phyloP scores from a whole-genome alignment of 2,888 invertebrate genomes.

The Eupithecia exiguata region DNA sequence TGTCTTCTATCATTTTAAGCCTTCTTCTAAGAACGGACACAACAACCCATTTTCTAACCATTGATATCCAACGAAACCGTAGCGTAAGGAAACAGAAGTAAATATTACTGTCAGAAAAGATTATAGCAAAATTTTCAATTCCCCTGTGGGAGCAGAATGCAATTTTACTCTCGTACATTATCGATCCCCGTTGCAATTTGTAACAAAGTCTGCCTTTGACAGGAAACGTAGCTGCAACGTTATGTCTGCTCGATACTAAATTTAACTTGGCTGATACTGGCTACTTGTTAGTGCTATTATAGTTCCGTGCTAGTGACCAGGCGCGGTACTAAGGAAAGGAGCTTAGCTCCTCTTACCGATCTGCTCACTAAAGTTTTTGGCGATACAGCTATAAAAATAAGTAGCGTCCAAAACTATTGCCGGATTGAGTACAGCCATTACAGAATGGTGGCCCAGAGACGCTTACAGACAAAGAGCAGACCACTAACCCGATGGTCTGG shows the following conservation, averaged over 20 bases:
- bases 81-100: background rate
- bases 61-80: background rate
- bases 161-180: background rate
- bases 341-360: background rate
- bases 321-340: background rate
- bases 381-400: background rate
- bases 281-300: background rate
- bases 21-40: background rate
- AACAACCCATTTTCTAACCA: background rate
- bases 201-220: conserved; percentile 37
- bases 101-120: background rate
- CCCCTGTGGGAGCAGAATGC: background rate
- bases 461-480: background rate
- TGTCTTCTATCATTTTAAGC: background rate
- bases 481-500: background rate
- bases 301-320: background rate
- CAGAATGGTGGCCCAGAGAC: background rate
- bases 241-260: conserved; percentile 7
- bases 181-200: conserved; percentile 12
- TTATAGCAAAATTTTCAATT: background rate
- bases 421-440: background rate
- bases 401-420: background rate
- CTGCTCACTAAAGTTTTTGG: background rate
- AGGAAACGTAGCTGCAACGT: conserved; percentile 28
- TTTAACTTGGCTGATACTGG: conserved; percentile 4